phyloP scores from a whole-genome alignment of 2,888 invertebrate genomes.

The Eledone cirrhosa region DNA sequence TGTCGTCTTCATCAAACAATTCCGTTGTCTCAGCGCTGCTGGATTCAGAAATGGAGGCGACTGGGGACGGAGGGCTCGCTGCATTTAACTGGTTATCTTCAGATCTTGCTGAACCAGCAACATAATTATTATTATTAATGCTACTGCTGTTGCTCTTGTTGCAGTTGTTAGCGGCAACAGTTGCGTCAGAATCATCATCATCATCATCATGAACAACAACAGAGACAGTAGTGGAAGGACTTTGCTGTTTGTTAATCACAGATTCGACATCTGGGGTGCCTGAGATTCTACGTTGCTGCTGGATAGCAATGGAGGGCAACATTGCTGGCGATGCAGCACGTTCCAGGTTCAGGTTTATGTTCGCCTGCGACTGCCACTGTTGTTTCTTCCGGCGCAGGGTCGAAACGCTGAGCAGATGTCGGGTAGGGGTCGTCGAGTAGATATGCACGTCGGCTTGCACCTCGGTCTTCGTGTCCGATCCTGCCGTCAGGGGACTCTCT shows the following conservation, averaged over 20 bases:
- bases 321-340: too few species aligned
- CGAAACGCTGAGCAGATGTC: background rate
- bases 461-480: background rate
- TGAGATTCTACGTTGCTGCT: too few species aligned
- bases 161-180: background rate
- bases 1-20: background rate
- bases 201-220: too few species aligned
- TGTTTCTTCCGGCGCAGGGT: background rate
- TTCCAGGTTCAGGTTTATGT: too few species aligned
- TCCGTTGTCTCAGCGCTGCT: background rate
- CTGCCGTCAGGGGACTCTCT: background rate
- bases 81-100: too few species aligned
- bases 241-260: background rate
- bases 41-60: background rate
- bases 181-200: background rate
- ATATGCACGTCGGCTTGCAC: conserved; percentile 16
- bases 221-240: too few species aligned
- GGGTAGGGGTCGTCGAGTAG: background rate
- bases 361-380: too few species aligned
- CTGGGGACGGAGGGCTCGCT: background rate
- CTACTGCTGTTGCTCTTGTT: background rate
- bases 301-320: too few species aligned
- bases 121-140: background rate
- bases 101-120: background rate
- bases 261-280: background rate